Conservation (phyloP, 2,113 vertebrate genomes). For the Spizaetus ornatus region DNA sequence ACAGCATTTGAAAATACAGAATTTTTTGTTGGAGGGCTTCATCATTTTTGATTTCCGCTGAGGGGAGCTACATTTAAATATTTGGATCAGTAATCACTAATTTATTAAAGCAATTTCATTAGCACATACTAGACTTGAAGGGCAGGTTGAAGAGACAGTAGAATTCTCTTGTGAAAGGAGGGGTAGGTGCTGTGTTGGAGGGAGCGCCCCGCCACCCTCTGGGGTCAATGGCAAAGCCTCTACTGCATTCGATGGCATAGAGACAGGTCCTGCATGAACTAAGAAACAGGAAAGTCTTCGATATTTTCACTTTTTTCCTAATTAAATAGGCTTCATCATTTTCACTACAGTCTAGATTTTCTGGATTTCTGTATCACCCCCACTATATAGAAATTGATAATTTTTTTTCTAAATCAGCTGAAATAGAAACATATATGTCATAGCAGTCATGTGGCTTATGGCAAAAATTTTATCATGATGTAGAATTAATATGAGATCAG, state of each 20-base stretch:
- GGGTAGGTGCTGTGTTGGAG: background rate
- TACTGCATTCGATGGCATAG: background rate
- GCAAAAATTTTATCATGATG: background rate
- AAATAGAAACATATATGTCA: background rate
- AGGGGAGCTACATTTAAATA: background rate
- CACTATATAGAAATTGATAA: background rate
- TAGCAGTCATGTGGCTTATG: background rate
- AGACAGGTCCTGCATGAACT: background rate
- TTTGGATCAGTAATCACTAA: background rate
- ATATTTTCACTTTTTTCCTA: background rate
- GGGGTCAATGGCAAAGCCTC: background rate
- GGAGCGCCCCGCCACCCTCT: accelerated
- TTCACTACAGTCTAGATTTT: background rate
- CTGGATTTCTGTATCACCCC: background rate
- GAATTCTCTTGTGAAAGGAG: background rate
- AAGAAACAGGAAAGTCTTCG: background rate
- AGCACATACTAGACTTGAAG: background rate
- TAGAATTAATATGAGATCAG: background rate
- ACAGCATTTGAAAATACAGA: background rate
- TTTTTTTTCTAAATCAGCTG: background rate
- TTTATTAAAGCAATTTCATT: background rate
- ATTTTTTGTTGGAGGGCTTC: background rate
- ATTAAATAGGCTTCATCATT: background rate
- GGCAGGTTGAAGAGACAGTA: background rate
- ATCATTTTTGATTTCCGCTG: background rate